phyloP scores from a whole-genome alignment of 2,797 vertebrate species.

The Rhincodon typus region DNA sequence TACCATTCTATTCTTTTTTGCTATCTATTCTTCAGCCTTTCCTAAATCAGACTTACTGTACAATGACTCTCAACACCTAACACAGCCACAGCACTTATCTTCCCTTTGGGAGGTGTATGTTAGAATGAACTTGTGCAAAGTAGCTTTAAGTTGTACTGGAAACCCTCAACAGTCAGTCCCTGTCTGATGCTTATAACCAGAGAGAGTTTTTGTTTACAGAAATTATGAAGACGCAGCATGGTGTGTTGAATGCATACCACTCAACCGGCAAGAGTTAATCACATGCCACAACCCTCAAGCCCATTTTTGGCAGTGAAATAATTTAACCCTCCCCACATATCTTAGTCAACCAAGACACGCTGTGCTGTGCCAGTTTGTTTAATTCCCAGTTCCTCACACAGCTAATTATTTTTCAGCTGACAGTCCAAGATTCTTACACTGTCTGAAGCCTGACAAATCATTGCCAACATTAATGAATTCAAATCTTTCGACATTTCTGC shows the following conservation, averaged over 20 bases:
- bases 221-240: not conserved
- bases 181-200: not conserved
- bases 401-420: not conserved
- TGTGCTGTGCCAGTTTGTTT: not conserved
- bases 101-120: not conserved
- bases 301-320: not conserved
- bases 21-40: not conserved
- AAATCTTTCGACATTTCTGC: constrained; percentile 10
- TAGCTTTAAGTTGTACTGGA: not conserved
- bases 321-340: not conserved
- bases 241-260: not conserved
- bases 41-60: not conserved
- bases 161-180: too few relatives aligned
- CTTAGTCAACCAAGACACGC: not conserved
- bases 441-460: not conserved
- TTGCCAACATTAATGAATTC: constrained; percentile 1
- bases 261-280: not conserved
- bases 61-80: too few relatives aligned
- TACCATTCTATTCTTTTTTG: too few relatives aligned
- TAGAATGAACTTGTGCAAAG: not conserved
- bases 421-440: not conserved
- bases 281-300: too few relatives aligned
- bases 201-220: too few relatives aligned
- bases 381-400: not conserved
- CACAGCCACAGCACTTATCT: not conserved